Evolutionary conservation across 2,797 vertebrate species (phyloP).

Genomic region (Artibeus lituratus): DNA sequence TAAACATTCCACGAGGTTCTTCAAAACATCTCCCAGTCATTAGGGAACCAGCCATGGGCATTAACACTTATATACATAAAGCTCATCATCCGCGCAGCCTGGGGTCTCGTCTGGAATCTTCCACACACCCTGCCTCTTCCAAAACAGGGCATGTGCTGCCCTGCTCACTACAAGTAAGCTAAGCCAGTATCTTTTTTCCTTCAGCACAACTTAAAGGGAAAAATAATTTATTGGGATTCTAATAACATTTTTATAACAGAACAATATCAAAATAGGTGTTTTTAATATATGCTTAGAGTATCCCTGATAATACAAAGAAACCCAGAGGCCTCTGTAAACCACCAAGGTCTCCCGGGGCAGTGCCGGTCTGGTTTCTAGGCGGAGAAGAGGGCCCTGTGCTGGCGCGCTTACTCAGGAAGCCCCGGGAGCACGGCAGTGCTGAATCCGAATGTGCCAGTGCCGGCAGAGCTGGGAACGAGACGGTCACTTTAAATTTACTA

Average conservation of each 20-base stretch:
- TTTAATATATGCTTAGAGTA: slow-evolving; percentile 69
- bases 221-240: slow-evolving; percentile 57
- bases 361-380: slow-evolving; percentile 40
- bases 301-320: slow-evolving; percentile 71
- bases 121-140: background rate
- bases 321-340: slow-evolving; percentile 61
- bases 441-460: background rate
- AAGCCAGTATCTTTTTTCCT: slow-evolving; percentile 10
- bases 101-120: background rate
- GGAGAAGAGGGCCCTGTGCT: slow-evolving; percentile 39
- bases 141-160: background rate
- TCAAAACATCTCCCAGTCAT: background rate
- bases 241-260: slow-evolving; percentile 61
- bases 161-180: background rate
- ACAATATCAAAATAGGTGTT: slow-evolving; percentile 64
- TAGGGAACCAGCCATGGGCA: background rate
- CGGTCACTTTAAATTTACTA: slow-evolving; percentile 17
- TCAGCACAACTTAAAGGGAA: slow-evolving; percentile 48
- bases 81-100: background rate
- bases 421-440: slow-evolving; percentile 23
- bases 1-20: background rate
- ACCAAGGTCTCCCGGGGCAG: slow-evolving; percentile 44
- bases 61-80: background rate
- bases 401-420: slow-evolving; percentile 19
- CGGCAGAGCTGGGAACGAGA: background rate